Evolutionary conservation across 2,888 invertebrate species (phyloP).

Genomic region (Pandemis heparana): DNA sequence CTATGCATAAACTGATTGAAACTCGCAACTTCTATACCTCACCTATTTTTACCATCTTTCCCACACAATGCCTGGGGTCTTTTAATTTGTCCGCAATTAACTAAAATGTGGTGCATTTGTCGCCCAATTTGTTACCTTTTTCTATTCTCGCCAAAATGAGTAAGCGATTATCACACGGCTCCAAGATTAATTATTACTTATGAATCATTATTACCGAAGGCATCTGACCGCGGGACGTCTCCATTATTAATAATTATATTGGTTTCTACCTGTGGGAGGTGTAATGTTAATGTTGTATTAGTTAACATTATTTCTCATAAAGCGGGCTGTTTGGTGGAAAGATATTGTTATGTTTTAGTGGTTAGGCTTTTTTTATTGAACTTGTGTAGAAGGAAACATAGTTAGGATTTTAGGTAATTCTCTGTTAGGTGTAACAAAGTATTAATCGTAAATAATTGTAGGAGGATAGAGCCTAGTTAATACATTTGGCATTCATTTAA

Average conservation of each 20-base stretch:
- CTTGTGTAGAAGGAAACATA: not conserved
- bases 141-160: conserved; percentile 75
- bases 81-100: conserved; percentile 72
- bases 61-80: conserved; percentile 57
- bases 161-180: conserved; percentile 74
- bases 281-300: conserved; percentile 65
- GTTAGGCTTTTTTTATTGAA: conserved; percentile 42
- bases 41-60: conserved; percentile 52
- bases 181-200: conserved; percentile 76
- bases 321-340: conserved; percentile 43
- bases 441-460: no score
- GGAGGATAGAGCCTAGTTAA: no score
- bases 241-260: conserved; percentile 63
- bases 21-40: not conserved
- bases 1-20: not conserved
- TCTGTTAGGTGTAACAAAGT: no score
- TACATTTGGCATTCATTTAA: no score
- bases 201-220: conserved; percentile 64
- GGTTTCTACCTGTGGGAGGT: conserved; percentile 62
- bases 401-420: no score
- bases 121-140: conserved; percentile 81
- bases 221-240: conserved; percentile 65
- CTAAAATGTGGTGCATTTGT: conserved; percentile 78
- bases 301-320: conserved; percentile 50
- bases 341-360: not conserved